Conservation (phyloP, 2,797 vertebrate species). For the Sphenodon punctatus region DNA sequence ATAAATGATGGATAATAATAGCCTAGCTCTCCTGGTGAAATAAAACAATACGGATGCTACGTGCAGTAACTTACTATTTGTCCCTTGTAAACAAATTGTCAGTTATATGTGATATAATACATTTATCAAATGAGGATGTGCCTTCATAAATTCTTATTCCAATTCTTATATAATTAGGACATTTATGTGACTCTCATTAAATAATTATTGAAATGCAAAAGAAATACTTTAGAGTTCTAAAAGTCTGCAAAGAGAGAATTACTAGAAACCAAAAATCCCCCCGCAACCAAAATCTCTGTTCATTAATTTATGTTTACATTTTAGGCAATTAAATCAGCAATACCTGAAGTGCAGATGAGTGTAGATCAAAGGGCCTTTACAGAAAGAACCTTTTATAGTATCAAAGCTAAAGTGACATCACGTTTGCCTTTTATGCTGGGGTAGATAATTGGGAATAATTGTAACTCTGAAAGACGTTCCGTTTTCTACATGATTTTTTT, state of each 20-base stretch:
- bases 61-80: too few relatives aligned
- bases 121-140: slow-evolving; percentile 30
- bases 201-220: slow-evolving; percentile 14
- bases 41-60: too few relatives aligned
- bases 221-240: slow-evolving; percentile 15
- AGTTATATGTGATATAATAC: slow-evolving; percentile 31
- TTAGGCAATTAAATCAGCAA: slow-evolving; percentile 64
- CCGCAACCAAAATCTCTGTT: slow-evolving; percentile 19
- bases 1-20: too few relatives aligned
- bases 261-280: slow-evolving; percentile 11
- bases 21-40: too few relatives aligned
- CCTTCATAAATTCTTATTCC: slow-evolving; percentile 32
- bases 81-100: too few relatives aligned
- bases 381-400: slow-evolving; percentile 55
- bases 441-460: slow-evolving; percentile 65
- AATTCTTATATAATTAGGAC: slow-evolving; percentile 49
- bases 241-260: slow-evolving; percentile 10
- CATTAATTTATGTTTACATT: slow-evolving; percentile 68
- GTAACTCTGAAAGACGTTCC: slow-evolving; percentile 52
- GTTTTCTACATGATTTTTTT: slow-evolving; percentile 18
- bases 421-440: slow-evolving; percentile 59
- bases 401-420: slow-evolving; percentile 53
- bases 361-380: slow-evolving; percentile 54
- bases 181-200: slow-evolving; percentile 34
- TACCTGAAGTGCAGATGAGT: slow-evolving; percentile 59